phyloP scores from a whole-genome alignment of 2,113 vertebrate genomes.

The Albula glossodonta region DNA sequence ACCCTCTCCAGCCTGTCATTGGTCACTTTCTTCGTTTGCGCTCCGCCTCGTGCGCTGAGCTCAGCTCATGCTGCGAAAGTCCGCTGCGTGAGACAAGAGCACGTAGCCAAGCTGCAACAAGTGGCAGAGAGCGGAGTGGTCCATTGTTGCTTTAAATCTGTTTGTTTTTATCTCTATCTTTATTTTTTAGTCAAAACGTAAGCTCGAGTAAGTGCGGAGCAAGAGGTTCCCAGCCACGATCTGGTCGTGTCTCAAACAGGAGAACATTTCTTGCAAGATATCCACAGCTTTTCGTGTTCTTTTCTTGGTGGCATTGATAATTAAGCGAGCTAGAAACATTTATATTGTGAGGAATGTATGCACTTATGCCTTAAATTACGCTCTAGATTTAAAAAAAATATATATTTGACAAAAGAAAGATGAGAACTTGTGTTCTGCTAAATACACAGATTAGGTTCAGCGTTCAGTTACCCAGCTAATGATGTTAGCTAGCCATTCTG shows the following conservation, averaged over 20 bases:
- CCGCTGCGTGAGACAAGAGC: neutral
- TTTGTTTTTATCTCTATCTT: neutral
- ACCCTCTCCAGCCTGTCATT: neutral
- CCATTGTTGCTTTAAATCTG: neutral
- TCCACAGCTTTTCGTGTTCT: neutral
- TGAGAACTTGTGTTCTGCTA: neutral
- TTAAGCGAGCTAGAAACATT: neutral
- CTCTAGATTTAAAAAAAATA: neutral
- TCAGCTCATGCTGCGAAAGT: neutral
- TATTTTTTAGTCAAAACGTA: neutral
- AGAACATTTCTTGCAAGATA: neutral
- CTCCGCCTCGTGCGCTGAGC: neutral
- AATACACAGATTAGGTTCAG: neutral
- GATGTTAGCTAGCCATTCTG: neutral
- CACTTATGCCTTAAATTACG: neutral
- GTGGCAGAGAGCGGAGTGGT: neutral
- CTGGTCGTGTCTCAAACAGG: neutral
- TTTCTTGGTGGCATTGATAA: neutral
- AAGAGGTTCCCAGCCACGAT: neutral
- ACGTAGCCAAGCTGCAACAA: constrained; percentile 6
- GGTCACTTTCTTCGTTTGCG: neutral
- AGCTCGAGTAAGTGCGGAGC: neutral
- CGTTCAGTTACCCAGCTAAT: neutral
- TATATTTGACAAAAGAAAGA: neutral
- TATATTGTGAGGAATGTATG: neutral